A percentile compares a stretch with the other conserved stretches of the same genome.
phyloP scores from a whole-genome alignment of 2,797 vertebrate genomes.

The Alfaro cultratus region DNA sequence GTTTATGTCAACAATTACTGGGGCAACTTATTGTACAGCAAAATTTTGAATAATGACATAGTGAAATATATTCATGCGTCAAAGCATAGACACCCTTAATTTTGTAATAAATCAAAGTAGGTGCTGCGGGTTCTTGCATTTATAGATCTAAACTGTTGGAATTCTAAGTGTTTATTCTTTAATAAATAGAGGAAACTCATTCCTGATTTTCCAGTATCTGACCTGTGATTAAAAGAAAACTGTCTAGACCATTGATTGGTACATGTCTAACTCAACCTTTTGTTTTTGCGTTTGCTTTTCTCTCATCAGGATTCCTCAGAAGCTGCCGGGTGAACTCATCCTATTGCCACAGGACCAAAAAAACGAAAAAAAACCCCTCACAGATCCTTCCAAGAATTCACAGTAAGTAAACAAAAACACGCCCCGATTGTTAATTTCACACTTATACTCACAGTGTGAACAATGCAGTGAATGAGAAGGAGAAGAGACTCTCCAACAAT shows the following conservation, averaged over 20 bases:
- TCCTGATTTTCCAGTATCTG: neutral
- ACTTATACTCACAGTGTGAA: neutral
- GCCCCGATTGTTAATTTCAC: no score
- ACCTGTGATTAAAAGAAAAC: neutral
- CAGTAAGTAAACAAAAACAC: conserved; percentile 42
- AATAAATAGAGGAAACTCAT: neutral
- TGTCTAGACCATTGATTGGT: neutral
- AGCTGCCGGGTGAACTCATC: conserved; percentile 23
- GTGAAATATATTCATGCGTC: no score
- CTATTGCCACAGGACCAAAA: neutral
- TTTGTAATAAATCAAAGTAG: neutral
- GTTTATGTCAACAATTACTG: no score
- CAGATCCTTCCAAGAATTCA: conserved; percentile 4
- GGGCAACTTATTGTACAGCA: no score
- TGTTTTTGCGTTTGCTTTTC: neutral
- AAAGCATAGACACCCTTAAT: neutral
- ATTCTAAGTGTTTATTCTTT: neutral
- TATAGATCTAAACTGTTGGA: neutral
- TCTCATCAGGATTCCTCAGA: conserved; percentile 30
- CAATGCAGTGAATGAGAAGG: neutral
- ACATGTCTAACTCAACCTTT: neutral
- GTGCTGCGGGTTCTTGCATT: neutral
- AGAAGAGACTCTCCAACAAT: neutral
- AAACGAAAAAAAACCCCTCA: neutral
- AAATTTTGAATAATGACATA: no score